Evolutionary conservation across 1,140 invertebrate species (phyloP).

Genomic region (Hycleus cichorii): DNA sequence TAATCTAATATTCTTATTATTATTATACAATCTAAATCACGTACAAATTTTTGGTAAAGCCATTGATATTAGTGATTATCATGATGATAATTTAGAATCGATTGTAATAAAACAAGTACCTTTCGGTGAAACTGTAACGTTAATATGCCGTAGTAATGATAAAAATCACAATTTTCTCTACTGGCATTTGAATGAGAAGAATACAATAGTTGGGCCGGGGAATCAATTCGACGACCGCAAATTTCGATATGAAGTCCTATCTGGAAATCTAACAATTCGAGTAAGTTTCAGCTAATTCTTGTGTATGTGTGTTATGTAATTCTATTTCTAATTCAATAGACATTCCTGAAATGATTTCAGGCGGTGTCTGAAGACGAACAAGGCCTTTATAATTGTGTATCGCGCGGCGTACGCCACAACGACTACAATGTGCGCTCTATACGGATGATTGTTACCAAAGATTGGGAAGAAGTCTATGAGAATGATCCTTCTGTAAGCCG

Average conservation of each 20-base stretch:
- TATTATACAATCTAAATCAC: no score
- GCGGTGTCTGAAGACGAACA: conserved; percentile 23
- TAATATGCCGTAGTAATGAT: conserved; percentile 24
- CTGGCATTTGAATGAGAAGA: conserved; percentile 19
- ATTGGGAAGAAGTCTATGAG: conserved; percentile 22
- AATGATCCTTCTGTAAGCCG: conserved; percentile 21
- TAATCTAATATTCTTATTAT: no score
- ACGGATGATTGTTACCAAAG: conserved; percentile 15
- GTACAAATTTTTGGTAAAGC: no score
- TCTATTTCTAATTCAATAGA: no score
- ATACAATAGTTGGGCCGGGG: conserved; percentile 19
- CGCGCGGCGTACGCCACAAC: conserved; percentile 11
- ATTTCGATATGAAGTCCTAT: conserved; percentile 20
- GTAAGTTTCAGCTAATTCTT: conserved; percentile 9
- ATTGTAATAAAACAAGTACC: conserved; percentile 14
- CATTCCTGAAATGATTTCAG: conserved; percentile 15
- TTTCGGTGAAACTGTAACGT: conserved; percentile 16
- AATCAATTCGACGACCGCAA: conserved; percentile 16
- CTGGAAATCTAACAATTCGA: conserved; percentile 24
- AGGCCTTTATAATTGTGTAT: conserved; percentile 27
- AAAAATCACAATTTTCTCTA: conserved; percentile 17
- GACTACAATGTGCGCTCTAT: conserved; percentile 17
- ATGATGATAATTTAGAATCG: not conserved
- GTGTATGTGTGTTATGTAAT: no score
- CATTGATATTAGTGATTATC: no score